Evolutionary conservation across 2,797 vertebrate species (phyloP), one percentile per base, ranked within the genome.

Genomic region (Cephalopachus bancanus): DNA sequence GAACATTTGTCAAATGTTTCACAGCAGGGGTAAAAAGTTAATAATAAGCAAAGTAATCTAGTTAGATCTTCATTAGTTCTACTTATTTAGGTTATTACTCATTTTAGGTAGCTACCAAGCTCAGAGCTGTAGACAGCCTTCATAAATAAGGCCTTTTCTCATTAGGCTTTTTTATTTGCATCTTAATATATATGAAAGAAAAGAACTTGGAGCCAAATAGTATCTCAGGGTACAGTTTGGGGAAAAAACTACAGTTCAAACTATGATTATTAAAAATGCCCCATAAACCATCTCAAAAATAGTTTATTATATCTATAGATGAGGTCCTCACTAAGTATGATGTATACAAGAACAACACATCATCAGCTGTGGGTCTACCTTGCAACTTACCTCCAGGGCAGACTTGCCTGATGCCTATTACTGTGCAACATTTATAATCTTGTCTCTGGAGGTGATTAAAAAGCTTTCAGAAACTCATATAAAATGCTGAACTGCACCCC

Each of bases 51-150:
- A 7, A 93, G 76, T 51, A 19, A 87, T 87, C 83, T 79, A 49
- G 65, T 0, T 37, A 92, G 89, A 65, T 67, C 86, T 26, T 90
- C 62, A 3, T 51, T 59, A n/a, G 30, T 65, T 78, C 92, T 83
- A 22, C 91, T 92, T 95, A 91, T 72, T 87, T 26, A 28, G 94
- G 81, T 91, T 92, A 92, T 97, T 86, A 80, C 55, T 91, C 94
- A 95, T 26, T 55, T 64, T 5, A 83, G 96, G 95, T 30, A 79
- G 91, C 22, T 15, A n/a, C 55, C 37, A 33, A 59, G 78, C 74
- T 64, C 1, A 17, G 78, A 0, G 7, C 55, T 76, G 16, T 16
- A 44, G 83, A 90, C 6, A 28, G 89, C 94, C 92, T 93, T 69
- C 84, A 75, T 12, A 2, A 91, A 20, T 22, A 44, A 49, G 80